Evolutionary conservation across 2,113 vertebrate genomes (phyloP).

Genomic region (Dendropsophus ebraccatus): DNA sequence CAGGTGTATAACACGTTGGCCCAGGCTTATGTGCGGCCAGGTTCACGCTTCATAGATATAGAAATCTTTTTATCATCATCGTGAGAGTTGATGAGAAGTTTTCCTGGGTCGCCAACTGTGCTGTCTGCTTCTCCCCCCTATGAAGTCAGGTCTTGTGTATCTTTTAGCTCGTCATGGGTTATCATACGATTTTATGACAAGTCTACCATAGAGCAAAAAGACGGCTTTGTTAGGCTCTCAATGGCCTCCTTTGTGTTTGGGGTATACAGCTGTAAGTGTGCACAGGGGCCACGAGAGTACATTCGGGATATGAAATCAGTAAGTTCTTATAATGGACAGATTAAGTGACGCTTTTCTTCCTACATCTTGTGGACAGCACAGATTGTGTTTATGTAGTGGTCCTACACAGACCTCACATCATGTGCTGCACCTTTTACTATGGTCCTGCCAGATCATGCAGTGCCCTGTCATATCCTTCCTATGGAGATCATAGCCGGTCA

Average conservation of each 20-base stretch:
- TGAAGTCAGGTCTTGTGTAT: background rate
- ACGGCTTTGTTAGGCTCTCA: background rate
- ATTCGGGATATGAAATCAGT: background rate
- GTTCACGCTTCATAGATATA: too few relatives aligned
- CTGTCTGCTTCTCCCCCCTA: background rate
- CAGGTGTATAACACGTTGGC: too few relatives aligned
- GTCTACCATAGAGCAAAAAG: background rate
- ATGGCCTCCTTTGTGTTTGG: background rate
- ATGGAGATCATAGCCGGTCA: too few relatives aligned
- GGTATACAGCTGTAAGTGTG: background rate
- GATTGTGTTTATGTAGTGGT: too few relatives aligned
- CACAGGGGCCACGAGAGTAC: background rate
- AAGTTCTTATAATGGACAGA: background rate
- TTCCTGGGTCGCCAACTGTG: too few relatives aligned
- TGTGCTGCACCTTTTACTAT: too few relatives aligned
- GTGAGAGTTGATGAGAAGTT: too few relatives aligned
- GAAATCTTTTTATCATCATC: too few relatives aligned
- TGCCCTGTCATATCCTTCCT: too few relatives aligned
- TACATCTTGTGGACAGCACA: background rate
- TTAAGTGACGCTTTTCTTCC: background rate
- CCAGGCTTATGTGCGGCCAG: too few relatives aligned
- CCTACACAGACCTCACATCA: too few relatives aligned
- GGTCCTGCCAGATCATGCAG: too few relatives aligned
- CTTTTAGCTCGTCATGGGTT: background rate
- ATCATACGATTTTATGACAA: background rate